These are phyloP conservation scores for Beroe forskalii DNA, from an alignment of 37 sponge, comb jelly and placozoan species.

Conservation along the genomic window DNA sequence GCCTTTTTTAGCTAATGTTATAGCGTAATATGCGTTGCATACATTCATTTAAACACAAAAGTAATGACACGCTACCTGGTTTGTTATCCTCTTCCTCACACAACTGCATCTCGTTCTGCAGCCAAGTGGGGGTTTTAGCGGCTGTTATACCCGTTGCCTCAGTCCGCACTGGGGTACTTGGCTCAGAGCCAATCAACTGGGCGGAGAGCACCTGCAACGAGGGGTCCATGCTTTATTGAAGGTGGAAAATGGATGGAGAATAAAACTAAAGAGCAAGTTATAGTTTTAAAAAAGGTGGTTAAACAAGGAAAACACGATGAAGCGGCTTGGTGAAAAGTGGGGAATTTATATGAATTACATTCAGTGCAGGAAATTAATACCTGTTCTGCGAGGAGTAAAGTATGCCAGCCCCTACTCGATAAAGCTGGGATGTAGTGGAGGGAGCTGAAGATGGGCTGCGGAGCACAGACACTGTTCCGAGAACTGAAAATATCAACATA, in stretches of 20 bases:
- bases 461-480: slow-evolving; percentile 45
- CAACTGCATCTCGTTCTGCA: slow-evolving; percentile 36
- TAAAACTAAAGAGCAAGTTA: no score
- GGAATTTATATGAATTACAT: no score
- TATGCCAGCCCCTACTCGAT: slow-evolving; percentile 40
- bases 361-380: no score
- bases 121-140: slow-evolving; percentile 46
- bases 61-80: neutral
- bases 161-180: neutral
- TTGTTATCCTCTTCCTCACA: slow-evolving; percentile 5
- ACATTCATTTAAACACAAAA: no score
- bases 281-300: no score
- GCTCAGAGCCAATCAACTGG: slow-evolving; percentile 25
- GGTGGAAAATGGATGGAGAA: no score
- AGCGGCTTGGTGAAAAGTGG: no score
- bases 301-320: no score
- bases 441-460: slow-evolving; percentile 40
- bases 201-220: slow-evolving; percentile 53
- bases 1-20: no score
- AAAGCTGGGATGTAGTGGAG: slow-evolving; percentile 58
- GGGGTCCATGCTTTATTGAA: no score
- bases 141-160: neutral
- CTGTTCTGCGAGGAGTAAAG: slow-evolving; percentile 55
- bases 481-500: slow-evolving; percentile 45
- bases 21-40: no score